Percentiles rank a stretch among this genome's conserved stretches.
phyloP scores from a whole-genome alignment of 2,113 vertebrate species.

The Meriones unguiculatus region DNA sequence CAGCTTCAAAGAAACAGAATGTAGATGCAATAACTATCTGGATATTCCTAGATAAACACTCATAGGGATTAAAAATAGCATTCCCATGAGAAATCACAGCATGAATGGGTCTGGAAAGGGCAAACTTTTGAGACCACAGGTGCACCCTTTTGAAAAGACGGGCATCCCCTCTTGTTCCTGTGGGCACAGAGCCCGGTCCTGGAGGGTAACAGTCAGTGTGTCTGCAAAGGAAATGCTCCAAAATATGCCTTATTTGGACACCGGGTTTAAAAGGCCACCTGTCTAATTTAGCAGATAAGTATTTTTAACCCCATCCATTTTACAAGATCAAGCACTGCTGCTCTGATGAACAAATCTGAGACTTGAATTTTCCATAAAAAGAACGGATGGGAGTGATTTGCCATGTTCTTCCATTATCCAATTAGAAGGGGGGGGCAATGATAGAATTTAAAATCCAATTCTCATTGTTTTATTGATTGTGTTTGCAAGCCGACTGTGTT shows the following conservation, averaged over 20 bases:
- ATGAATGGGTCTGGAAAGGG: neutral
- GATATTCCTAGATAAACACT: neutral
- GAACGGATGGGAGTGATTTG: constrained; percentile 25
- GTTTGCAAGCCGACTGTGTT: constrained; percentile 4
- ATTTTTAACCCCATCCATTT: neutral
- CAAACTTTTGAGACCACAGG: neutral
- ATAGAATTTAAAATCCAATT: constrained; percentile 26
- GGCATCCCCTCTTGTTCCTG: constrained; percentile 42
- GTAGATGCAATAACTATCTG: neutral
- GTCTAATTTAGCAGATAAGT: constrained; percentile 47
- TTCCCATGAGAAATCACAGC: neutral
- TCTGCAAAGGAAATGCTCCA: constrained; percentile 59
- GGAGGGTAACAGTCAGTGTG: constrained; percentile 37
- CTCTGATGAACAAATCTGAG: constrained; percentile 12
- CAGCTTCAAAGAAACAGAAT: neutral
- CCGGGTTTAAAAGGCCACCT: constrained; percentile 45
- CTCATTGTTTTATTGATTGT: constrained; percentile 53
- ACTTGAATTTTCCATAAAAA: constrained; percentile 25
- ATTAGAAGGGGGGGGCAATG: constrained; percentile 4
- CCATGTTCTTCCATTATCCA: constrained; percentile 43
- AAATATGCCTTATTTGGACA: constrained; percentile 39
- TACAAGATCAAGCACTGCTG: neutral
- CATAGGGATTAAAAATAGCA: neutral
- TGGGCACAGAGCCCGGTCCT: constrained; percentile 32
- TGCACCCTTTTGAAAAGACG: neutral